Evolutionary conservation across 2,888 invertebrate species (phyloP).

Genomic region (Tricholauxania praeusta): DNA sequence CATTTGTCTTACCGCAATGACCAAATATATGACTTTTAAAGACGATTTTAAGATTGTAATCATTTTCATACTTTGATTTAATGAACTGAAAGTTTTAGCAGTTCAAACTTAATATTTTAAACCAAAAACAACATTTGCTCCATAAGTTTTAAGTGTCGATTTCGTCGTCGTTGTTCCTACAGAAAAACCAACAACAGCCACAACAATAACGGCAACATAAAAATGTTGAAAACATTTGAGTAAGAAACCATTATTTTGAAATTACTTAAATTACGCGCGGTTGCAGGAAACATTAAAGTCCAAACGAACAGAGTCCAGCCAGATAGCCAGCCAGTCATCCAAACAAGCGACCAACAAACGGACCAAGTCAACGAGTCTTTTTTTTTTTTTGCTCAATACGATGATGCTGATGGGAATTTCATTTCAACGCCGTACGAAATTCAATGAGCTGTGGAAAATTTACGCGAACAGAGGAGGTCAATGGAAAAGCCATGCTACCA

Average conservation of each 20-base stretch:
- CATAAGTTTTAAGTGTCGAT: conserved; percentile 14
- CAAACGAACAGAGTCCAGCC: too few species aligned
- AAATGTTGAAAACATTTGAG: neutral
- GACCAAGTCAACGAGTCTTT: neutral
- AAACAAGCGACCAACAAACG: neutral
- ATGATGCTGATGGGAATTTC: conserved; percentile 18
- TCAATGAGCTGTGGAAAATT: conserved; percentile 4
- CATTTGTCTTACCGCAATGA: too few species aligned
- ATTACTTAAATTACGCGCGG: conserved; percentile 26
- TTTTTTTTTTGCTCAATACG: conserved; percentile 11
- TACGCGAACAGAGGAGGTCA: neutral
- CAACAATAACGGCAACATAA: conserved; percentile 22
- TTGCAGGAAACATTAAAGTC: conserved; percentile 17
- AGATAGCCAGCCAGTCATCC: neutral
- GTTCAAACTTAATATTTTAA: neutral
- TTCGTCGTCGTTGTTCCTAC: conserved; percentile 35
- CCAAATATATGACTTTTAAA: too few species aligned
- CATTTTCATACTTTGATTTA: neutral
- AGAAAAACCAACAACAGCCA: conserved; percentile 41
- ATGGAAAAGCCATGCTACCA: neutral
- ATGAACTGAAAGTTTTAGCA: too few species aligned
- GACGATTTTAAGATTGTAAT: too few species aligned
- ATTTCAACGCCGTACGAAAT: conserved; percentile 21
- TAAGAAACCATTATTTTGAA: conserved; percentile 21
- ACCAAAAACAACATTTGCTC: neutral